Conservation (phyloP, 1,140 invertebrate species). For the Orussus abietinus region DNA sequence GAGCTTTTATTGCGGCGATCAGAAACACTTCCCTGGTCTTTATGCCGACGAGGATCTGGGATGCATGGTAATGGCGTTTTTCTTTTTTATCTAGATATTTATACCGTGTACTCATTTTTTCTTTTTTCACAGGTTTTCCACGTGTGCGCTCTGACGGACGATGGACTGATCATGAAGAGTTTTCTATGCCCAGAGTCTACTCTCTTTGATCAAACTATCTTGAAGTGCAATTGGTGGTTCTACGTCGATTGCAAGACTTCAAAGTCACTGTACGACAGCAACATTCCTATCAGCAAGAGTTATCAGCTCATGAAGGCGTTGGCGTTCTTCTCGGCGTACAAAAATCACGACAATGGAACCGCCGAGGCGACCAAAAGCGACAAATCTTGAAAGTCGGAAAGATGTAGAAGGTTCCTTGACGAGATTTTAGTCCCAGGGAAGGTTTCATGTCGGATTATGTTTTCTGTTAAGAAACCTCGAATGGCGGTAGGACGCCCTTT, state of each 20-base stretch:
- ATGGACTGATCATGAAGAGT: constrained; percentile 83
- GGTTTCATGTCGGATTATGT: neutral
- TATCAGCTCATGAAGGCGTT: constrained; percentile 87
- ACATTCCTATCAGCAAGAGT: constrained; percentile 85
- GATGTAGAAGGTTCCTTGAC: neutral
- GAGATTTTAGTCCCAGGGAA: neutral
- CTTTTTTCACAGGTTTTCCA: constrained; percentile 73
- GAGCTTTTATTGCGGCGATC: constrained; percentile 81
- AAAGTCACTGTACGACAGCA: constrained; percentile 76
- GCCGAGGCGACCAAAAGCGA: constrained; percentile 14
- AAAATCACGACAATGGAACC: constrained; percentile 55
- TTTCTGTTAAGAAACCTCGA: neutral
- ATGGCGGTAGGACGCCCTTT: neutral
- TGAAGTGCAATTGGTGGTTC: constrained; percentile 91
- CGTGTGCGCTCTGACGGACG: constrained; percentile 83
- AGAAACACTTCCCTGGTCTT: constrained; percentile 84
- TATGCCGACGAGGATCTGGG: constrained; percentile 88
- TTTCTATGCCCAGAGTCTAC: constrained; percentile 86
- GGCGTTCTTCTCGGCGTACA: constrained; percentile 80
- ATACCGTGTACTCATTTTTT: constrained; percentile 1
- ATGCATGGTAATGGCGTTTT: constrained; percentile 71
- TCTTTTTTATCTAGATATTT: constrained; percentile 4
- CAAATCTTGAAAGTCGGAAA: constrained; percentile 11
- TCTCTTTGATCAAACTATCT: constrained; percentile 81
- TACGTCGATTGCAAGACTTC: constrained; percentile 84